Base-by-base conservation (phyloP, 2,797 vertebrate genomes). In the Lemur catta region DNA sequence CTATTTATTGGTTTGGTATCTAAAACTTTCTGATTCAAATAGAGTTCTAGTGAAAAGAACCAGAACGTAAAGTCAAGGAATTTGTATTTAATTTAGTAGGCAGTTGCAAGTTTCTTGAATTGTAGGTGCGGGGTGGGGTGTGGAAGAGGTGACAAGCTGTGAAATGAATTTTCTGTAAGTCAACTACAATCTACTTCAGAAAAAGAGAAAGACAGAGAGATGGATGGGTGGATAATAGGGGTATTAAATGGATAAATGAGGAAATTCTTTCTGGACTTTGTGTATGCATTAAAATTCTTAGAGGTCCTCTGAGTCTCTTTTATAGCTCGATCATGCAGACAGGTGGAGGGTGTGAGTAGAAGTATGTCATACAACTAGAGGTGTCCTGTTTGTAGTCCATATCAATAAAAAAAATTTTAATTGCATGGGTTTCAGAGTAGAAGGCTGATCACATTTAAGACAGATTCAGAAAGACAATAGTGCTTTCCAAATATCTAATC, bases 101-200 rank as follows among this genome's bases (percentile, higher is more conserved):
- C 8, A 46, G 88, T 52, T 79, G 48, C n/a, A 81, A 38, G 28
- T 48, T 81, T 82, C 69, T 50, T 69, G 50, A 69, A 74, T 33
- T 75, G 38, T 80, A 93, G 52, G 43, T 80, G 4, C 43, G 28
- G 48, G 26, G 20, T 30, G 2, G 59, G 28, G 20, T 85, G 20
- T 28, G 22, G 57, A 78, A 84, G 57, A 79, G 63, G 63, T 86
- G 74, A 95, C 82, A 74, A 72, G 15, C 65, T 93, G 69, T 93
- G 94, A 97, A 93, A 90, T 72, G 65, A 94, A 89, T 96, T 74
- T 94, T 52, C 76, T 78, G 4, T 69, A 88, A 50, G 84, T 93
- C 91, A 92, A 80, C 69, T 50, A 48, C 30, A 79, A 74, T 95
- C 89, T 76, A 76, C 71, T 85, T 84, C 0, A 80, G 67, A 94